Conservation (phyloP, 2,113 vertebrate species). For the Noturus placidus region DNA sequence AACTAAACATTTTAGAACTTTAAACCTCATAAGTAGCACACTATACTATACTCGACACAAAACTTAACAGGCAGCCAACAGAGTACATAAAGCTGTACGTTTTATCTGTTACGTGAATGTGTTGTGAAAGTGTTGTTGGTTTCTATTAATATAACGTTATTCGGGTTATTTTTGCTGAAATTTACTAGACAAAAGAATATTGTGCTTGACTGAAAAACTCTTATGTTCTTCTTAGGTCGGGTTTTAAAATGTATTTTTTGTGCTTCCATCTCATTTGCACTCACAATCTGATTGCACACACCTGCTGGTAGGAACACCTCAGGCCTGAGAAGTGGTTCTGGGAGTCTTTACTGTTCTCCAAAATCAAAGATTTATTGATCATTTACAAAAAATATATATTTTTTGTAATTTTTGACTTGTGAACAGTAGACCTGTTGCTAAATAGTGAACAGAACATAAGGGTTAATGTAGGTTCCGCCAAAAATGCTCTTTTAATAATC, state of each 20-base stretch:
- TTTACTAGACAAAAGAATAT: neutral
- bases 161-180: neutral
- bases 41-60: neutral
- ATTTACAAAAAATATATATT: neutral
- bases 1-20: neutral
- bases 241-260: neutral
- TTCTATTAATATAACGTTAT: neutral
- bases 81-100: neutral
- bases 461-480: neutral
- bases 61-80: neutral
- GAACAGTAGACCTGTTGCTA: neutral
- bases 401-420: too few relatives aligned
- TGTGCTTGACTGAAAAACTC: neutral
- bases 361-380: neutral
- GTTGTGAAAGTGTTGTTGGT: neutral
- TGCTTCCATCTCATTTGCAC: constrained; percentile 11
- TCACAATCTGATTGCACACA: neutral
- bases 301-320: neutral
- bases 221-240: neutral
- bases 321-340: neutral
- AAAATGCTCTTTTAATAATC: constrained; percentile 21
- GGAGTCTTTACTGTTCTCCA: neutral
- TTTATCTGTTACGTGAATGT: neutral
- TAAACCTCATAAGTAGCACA: neutral
- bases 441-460: neutral